Conservation (phyloP, 2,797 vertebrate species). For the Myiothlypis chrysogaster region DNA sequence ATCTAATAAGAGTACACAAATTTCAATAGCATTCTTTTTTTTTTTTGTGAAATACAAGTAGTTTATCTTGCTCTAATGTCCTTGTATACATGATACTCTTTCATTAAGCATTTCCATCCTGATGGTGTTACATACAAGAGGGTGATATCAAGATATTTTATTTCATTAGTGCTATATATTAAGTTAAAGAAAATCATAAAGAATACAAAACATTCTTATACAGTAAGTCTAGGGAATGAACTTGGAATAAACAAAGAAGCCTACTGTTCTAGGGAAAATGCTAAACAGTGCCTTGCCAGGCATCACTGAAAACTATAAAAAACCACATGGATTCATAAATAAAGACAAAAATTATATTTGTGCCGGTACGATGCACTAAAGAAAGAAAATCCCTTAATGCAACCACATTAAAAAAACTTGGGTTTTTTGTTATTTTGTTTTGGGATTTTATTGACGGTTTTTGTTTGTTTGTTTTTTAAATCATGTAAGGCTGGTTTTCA, state of each 20-base stretch:
- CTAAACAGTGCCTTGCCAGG: background rate
- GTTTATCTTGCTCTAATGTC: background rate
- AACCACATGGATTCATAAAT: background rate
- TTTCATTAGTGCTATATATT: background rate
- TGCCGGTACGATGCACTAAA: background rate
- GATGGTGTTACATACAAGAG: background rate
- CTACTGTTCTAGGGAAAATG: background rate
- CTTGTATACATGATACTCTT: background rate
- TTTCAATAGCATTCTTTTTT: background rate
- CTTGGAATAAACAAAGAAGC: background rate
- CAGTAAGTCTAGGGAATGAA: background rate
- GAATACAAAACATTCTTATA: background rate
- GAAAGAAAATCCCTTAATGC: background rate
- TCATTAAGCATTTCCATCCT: background rate
- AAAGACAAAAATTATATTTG: background rate
- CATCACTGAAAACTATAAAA: background rate
- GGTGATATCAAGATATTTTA: background rate
- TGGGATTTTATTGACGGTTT: background rate
- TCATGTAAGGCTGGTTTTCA: background rate
- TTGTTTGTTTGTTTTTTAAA: background rate
- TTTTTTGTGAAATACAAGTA: background rate
- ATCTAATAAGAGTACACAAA: background rate
- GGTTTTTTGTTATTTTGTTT: background rate
- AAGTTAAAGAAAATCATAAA: background rate
- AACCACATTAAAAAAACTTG: background rate